Percentiles rank a stretch among this genome's conserved stretches.
Evolutionary conservation across 2,797 vertebrate genomes (phyloP).

Genomic region (Poeciliopsis paucimaculata): DNA sequence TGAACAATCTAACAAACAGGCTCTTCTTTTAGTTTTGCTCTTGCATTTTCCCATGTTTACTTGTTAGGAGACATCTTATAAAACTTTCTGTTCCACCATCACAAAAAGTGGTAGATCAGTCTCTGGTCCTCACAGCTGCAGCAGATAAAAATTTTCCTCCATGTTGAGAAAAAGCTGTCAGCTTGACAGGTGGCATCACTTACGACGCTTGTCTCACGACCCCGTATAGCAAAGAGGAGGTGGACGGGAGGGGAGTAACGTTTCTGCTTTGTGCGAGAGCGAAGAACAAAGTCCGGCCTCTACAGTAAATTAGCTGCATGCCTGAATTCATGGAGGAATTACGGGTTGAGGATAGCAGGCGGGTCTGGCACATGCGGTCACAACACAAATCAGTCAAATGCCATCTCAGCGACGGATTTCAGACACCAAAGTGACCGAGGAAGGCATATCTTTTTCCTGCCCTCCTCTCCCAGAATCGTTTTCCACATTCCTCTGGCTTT

Average conservation of each 20-base stretch:
- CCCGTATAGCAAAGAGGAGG: constrained; percentile 30
- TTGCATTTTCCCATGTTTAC: not conserved
- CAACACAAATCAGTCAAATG: constrained; percentile 79
- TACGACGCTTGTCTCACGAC: constrained; percentile 33
- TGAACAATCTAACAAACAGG: not conserved
- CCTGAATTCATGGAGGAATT: constrained; percentile 73
- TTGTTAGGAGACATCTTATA: not conserved
- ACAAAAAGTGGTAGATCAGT: constrained; percentile 34
- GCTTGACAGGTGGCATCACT: constrained; percentile 73
- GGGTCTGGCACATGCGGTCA: constrained; percentile 75
- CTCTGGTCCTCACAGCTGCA: constrained; percentile 26
- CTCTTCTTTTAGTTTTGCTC: constrained; percentile 4
- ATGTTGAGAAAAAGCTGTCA: constrained; percentile 55
- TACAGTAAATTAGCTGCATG: constrained; percentile 72
- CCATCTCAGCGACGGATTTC: constrained; percentile 68
- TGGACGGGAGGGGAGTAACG: constrained; percentile 15
- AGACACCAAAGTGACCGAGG: constrained; percentile 77
- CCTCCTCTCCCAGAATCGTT: constrained; percentile 82
- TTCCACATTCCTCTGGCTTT: constrained; percentile 83
- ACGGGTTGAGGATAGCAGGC: constrained; percentile 75
- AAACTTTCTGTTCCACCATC: not conserved
- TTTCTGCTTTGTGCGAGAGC: constrained; percentile 46
- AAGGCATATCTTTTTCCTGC: constrained; percentile 78
- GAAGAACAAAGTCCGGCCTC: constrained; percentile 37
- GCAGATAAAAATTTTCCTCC: constrained; percentile 55